phyloP scores from a whole-genome alignment of 2,797 vertebrate species.

The Columba guinea region DNA sequence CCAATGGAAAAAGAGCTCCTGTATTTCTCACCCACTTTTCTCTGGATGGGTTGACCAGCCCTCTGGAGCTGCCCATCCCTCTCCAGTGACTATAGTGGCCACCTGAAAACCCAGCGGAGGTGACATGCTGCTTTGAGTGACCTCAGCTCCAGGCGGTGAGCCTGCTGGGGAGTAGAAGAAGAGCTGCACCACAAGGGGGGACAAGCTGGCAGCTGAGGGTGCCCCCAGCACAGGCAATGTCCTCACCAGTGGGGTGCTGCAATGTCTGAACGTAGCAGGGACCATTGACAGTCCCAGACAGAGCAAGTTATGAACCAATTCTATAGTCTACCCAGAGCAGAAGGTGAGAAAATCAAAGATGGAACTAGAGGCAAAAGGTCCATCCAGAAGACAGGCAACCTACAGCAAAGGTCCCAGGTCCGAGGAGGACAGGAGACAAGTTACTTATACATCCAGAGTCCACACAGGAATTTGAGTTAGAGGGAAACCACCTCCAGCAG shows the following conservation, averaged over 20 bases:
- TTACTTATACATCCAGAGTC: neutral
- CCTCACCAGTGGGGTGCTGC: neutral
- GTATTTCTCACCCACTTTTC: neutral
- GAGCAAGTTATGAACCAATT: neutral
- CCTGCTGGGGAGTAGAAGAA: neutral
- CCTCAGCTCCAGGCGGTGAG: neutral
- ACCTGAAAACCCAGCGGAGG: neutral
- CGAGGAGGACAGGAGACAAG: fast-evolving
- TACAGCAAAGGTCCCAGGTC: neutral
- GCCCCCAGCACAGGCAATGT: no score
- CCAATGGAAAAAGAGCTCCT: neutral
- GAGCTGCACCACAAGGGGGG: fast-evolving
- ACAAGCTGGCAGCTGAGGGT: neutral
- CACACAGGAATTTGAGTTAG: fast-evolving
- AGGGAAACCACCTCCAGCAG: neutral
- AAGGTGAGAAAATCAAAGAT: neutral
- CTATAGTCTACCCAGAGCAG: neutral
- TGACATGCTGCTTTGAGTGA: neutral
- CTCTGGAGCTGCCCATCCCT: neutral
- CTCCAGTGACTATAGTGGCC: neutral
- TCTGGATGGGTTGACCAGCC: neutral
- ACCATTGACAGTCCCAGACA: neutral
- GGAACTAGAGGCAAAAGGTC: neutral
- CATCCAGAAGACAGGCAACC: neutral
- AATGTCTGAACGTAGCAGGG: neutral